phyloP scores from a whole-genome alignment of 2,113 vertebrate genomes.

The Vireo altiloquus region DNA sequence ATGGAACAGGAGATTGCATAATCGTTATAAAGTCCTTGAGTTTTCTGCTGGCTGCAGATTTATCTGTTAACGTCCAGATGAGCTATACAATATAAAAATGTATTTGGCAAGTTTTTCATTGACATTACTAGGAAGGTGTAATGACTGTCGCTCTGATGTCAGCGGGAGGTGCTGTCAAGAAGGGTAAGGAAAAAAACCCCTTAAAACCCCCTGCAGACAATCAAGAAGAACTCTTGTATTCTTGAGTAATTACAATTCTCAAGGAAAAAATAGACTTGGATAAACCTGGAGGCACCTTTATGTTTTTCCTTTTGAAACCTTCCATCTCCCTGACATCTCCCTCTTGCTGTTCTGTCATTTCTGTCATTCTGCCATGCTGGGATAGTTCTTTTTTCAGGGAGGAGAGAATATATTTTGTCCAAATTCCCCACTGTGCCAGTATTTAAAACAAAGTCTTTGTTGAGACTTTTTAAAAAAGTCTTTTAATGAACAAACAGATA shows the following conservation, averaged over 20 bases:
- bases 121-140: constrained; percentile 48
- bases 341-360: constrained; percentile 29
- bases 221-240: constrained; percentile 18
- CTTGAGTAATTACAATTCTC: constrained; percentile 49
- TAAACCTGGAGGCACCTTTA: constrained; percentile 16
- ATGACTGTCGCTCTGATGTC: constrained; percentile 47
- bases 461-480: neutral
- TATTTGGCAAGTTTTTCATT: constrained; percentile 36
- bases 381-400: neutral
- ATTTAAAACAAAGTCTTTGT: constrained; percentile 32
- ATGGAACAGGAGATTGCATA: neutral
- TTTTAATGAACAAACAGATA: constrained; percentile 49
- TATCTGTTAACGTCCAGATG: constrained; percentile 32
- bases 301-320: constrained; percentile 49
- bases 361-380: neutral
- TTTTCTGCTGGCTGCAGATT: constrained; percentile 2
- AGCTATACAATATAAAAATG: constrained; percentile 32
- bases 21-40: neutral
- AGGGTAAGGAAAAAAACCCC: neutral
- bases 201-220: constrained; percentile 1
- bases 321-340: neutral
- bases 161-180: constrained; percentile 58
- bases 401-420: neutral
- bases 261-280: constrained; percentile 26
- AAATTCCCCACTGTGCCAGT: neutral